phyloP scores from a whole-genome alignment of 2,797 vertebrate genomes.

The Morelia viridis region DNA sequence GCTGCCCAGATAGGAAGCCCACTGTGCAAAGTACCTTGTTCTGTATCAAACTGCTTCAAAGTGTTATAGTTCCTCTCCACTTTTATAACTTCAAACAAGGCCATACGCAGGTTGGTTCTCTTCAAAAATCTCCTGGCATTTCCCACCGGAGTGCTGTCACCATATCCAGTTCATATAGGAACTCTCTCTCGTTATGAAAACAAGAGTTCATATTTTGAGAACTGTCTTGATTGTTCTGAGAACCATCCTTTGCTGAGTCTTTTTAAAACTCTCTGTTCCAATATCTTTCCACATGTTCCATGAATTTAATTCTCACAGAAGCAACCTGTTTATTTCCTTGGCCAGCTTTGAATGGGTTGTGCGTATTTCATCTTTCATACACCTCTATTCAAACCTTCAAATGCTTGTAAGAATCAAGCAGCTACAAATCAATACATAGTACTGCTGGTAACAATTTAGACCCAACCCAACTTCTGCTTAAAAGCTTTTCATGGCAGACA shows the following conservation, averaged over 20 bases:
- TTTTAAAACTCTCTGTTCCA: neutral
- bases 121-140: neutral
- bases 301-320: neutral
- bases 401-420: neutral
- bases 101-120: neutral
- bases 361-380: neutral
- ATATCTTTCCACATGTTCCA: neutral
- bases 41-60: neutral
- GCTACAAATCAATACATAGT: neutral
- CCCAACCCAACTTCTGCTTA: neutral
- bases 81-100: neutral
- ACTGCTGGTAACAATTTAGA: neutral
- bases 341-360: neutral
- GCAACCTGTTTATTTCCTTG: neutral
- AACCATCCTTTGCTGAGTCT: neutral
- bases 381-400: neutral
- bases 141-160: neutral
- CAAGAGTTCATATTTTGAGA: neutral
- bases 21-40: neutral
- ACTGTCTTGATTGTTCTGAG: neutral
- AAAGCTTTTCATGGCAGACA: neutral
- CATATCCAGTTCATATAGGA: neutral
- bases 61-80: neutral
- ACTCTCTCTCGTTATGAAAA: neutral
- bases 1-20: neutral